Percentiles rank a stretch among this genome's conserved stretches.
These are phyloP conservation scores for Chascanopsetta lugubris DNA, from an alignment of 2,113 vertebrate genomes.

Conservation along the genomic window DNA sequence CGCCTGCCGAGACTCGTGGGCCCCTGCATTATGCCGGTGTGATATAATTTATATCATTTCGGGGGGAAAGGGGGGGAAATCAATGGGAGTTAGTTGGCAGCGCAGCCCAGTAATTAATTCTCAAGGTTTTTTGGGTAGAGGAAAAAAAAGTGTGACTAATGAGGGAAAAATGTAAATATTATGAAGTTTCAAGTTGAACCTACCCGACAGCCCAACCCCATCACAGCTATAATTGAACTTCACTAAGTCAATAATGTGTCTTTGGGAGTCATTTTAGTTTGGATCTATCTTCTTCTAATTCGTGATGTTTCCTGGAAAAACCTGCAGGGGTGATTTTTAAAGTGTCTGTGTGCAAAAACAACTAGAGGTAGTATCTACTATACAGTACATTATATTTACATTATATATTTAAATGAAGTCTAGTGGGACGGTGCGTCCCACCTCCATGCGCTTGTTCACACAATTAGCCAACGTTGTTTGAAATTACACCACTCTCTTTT, in stretches of 20 bases:
- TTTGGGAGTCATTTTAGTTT: constrained; percentile 30
- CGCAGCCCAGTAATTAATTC: constrained; percentile 66
- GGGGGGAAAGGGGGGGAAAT: constrained; percentile 53
- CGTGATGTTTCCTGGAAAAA: constrained; percentile 23
- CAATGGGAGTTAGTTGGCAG: constrained; percentile 58
- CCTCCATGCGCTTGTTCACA: constrained; percentile 1
- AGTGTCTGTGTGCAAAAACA: no score
- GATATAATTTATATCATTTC: constrained; percentile 69
- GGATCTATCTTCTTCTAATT: constrained; percentile 14
- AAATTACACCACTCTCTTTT: constrained; percentile 47
- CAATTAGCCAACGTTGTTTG: constrained; percentile 40
- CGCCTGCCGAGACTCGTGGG: constrained; percentile 32
- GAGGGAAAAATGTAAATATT: constrained; percentile 69
- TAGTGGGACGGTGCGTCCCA: neutral
- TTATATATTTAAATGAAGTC: constrained; percentile 6
- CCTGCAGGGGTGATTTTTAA: neutral
- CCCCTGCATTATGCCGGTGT: constrained; percentile 58
- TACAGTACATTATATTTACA: no score
- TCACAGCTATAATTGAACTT: constrained; percentile 55
- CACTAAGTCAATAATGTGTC: constrained; percentile 50
- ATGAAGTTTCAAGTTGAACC: constrained; percentile 49
- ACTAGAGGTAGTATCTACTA: no score
- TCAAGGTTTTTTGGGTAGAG: constrained; percentile 73
- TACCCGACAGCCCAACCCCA: neutral
- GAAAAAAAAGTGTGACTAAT: constrained; percentile 70